Evolutionary conservation across 1,140 invertebrate species (phyloP), one percentile per base, ranked within the genome.

Genomic region (Drosophila sproati): DNA sequence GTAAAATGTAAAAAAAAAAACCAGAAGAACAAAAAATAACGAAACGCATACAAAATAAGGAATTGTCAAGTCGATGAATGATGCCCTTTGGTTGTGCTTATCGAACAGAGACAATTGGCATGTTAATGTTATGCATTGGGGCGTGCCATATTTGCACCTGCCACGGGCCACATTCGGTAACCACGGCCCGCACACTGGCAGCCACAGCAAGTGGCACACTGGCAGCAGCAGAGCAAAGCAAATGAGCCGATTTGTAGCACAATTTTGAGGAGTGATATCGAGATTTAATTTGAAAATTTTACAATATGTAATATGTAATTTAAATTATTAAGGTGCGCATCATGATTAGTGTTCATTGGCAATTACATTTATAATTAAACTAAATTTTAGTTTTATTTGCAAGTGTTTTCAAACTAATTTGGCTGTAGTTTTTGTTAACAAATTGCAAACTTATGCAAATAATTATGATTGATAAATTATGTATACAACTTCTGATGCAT

Each of bases 81-180:
- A 20, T 20, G 20, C 20, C 35, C 34, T 66, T 73, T 52, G 32
- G 35, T 55, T 74, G 32, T 39, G 51, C 41, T 55, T 56, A 63
- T 74, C 8, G 59, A 54, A 39, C 39, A 39, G 12, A 31, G 57
- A 5, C 59, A 71, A 71, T 57, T 71, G 67, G 31, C 57, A 69
- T 63, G 47, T 56, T 75, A 75, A 57, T 71, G 37, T 43, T 56
- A 74, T 74, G 64, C 66, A 74, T 68, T 59, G 39, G 56, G 63
- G 64, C 51, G 64, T 55, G 39, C 50, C 51, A 47, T 48, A 55
- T 61, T 48, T 73, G 64, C 56, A 73, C 34, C 54, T 67, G 47
- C 32, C 28, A 20, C 47, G 31, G 20, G 41, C 39, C 41, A 10
- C 41, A 12, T 29, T 3, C 29, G 41, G 20, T 20, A 32, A 31